Evolutionary conservation across 2,113 vertebrate genomes (phyloP).

Genomic region (Desmodus rotundus): DNA sequence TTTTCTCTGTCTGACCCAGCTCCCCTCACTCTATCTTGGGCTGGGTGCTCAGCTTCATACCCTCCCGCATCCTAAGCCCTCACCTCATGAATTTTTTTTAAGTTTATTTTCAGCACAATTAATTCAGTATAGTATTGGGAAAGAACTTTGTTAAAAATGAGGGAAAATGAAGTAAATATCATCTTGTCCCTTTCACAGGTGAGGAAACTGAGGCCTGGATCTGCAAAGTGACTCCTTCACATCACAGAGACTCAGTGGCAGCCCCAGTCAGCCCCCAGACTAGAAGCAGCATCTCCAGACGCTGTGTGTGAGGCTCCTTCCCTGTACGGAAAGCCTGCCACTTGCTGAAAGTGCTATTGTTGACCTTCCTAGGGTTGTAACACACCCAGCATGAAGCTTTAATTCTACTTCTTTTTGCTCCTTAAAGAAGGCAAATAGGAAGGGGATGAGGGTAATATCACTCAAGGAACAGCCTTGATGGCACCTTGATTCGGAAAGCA

Average conservation of each 20-base stretch:
- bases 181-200: neutral
- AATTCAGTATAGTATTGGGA: neutral
- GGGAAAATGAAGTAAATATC: neutral
- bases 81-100: neutral
- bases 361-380: neutral
- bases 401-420: neutral
- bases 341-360: neutral
- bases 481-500: neutral
- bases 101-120: neutral
- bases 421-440: neutral
- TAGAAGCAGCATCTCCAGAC: neutral
- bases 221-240: neutral
- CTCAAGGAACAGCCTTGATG: neutral
- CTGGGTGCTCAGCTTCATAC: too few species aligned
- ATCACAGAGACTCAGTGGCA: neutral
- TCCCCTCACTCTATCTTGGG: fast-evolving
- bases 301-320: neutral
- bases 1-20: neutral
- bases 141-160: neutral
- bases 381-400: neutral
- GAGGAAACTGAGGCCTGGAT: neutral
- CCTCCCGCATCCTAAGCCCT: neutral
- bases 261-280: neutral
- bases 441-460: neutral
- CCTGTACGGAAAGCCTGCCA: neutral